Conservation (phyloP, 2,113 vertebrate species). For the Heterotilapia buettikoferi region DNA sequence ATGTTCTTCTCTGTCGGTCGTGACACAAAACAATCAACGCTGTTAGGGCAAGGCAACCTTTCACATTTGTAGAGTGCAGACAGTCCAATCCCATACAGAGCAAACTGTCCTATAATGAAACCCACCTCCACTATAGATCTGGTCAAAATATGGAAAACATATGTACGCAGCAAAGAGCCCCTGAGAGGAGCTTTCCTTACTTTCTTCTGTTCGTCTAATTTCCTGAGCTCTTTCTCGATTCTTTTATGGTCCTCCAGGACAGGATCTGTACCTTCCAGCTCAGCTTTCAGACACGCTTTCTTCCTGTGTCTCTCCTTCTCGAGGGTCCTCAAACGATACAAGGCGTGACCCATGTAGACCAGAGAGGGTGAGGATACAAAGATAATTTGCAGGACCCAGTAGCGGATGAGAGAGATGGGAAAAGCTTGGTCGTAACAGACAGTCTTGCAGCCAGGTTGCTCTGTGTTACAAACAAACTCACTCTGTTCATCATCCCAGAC, state of each 20-base stretch:
- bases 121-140: constrained; percentile 88
- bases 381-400: constrained; percentile 94
- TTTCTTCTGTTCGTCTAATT: constrained; percentile 87
- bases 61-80: constrained; percentile 86
- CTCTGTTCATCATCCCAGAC: constrained; percentile 94
- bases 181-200: constrained; percentile 88
- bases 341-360: constrained; percentile 90
- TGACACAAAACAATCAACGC: constrained; percentile 92
- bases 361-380: constrained; percentile 93
- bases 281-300: constrained; percentile 79
- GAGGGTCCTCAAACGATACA: constrained; percentile 83
- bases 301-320: constrained; percentile 87
- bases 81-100: constrained; percentile 87
- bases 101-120: constrained; percentile 89
- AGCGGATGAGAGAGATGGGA: constrained; percentile 91
- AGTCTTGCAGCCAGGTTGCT: constrained; percentile 91
- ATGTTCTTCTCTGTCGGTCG: constrained; percentile 93
- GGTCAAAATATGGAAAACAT: constrained; percentile 90
- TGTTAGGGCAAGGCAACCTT: constrained; percentile 85
- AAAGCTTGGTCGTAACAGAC: constrained; percentile 93
- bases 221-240: constrained; percentile 82
- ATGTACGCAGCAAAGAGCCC: constrained; percentile 86
- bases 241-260: constrained; percentile 77
- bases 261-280: constrained; percentile 78
- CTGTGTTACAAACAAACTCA: constrained; percentile 91